Base-by-base conservation (phyloP, 2,797 vertebrate genomes). In the Crenuchus spilurus region DNA sequence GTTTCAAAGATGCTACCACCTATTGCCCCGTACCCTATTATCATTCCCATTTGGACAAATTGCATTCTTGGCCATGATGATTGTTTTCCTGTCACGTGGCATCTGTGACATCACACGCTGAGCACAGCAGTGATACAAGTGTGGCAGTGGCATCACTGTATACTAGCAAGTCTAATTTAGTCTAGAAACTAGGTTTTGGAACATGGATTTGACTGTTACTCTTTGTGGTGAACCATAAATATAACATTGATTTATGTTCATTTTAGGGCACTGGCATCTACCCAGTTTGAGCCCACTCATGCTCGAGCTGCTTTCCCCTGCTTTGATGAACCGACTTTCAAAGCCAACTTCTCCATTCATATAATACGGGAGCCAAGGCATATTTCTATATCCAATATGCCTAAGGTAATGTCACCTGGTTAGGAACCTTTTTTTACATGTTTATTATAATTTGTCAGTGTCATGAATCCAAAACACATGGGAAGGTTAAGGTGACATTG, bases 271-370 rank as follows among this genome's bases (percentile, higher is more conserved):
- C 63, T 98, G 82, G 96, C 95, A 0, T 94, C 93, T 28, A 97
- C 96, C 0, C 96, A 97, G 48, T 96, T 97, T 86, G 95, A 98
- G 85, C 91, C 95, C 0, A 96, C 95, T 0, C 92, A 92, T 42
- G 97, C 96, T 7, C 91, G 95, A 11, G 92, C 85, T 83, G 96
- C 95, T 24, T 97, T 98, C 78, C 96, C 95, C 0, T 97, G 96
- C 84, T 97, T 98, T 6, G 94, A 98, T 28, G 95, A 98, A 60
- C 96, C 96, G 0, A 93, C 94, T 31, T 93, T 96, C 79, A 98
- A 98, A 92, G 94, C 96, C 51, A 94, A 84, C 74, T 98, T 95
- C 83, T 94, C 92, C 24, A 81, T 97, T 66, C 91, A 54, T 62
- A 89, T 96, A 6, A 83, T 88, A 46, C 88, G 94, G 73, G 95